Percentiles rank a stretch among this genome's conserved stretches.
phyloP scores from a whole-genome alignment of 2,797 vertebrate species.

The Presbytis comata region DNA sequence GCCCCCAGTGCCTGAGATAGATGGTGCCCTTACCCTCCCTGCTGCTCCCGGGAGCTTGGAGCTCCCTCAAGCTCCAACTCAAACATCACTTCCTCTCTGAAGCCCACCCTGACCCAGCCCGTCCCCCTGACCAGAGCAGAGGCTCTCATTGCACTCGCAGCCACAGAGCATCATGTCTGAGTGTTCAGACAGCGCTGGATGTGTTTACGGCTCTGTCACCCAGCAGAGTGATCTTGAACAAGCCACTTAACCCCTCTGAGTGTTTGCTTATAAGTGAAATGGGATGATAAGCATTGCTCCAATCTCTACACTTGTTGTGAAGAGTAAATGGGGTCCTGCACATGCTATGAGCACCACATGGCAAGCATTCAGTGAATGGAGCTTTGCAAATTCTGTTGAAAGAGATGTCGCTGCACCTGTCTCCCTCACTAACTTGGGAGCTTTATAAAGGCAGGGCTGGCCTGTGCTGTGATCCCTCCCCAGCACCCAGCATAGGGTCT shows the following conservation, averaged over 20 bases:
- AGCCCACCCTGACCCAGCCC: neutral
- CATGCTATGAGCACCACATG: neutral
- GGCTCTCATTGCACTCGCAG: neutral
- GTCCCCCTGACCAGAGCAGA: neutral
- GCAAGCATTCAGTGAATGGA: neutral
- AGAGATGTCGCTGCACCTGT: neutral
- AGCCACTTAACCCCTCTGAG: constrained; percentile 7
- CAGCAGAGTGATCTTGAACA: neutral
- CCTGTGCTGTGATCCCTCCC: neutral
- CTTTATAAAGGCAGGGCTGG: neutral
- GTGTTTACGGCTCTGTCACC: neutral
- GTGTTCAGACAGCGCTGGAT: neutral
- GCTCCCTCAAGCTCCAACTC: neutral
- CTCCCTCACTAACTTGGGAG: neutral
- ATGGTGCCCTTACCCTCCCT: neutral
- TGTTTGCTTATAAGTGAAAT: neutral
- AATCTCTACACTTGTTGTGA: neutral
- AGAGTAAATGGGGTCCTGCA: neutral
- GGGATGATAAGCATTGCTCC: neutral
- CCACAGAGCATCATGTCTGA: neutral
- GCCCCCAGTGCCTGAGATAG: neutral
- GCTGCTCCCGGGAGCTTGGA: neutral
- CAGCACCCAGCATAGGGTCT: neutral
- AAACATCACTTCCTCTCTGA: neutral
- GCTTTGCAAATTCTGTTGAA: neutral